phyloP scores from a whole-genome alignment of 2,113 vertebrate species.

The Oreochromis spilurus region DNA sequence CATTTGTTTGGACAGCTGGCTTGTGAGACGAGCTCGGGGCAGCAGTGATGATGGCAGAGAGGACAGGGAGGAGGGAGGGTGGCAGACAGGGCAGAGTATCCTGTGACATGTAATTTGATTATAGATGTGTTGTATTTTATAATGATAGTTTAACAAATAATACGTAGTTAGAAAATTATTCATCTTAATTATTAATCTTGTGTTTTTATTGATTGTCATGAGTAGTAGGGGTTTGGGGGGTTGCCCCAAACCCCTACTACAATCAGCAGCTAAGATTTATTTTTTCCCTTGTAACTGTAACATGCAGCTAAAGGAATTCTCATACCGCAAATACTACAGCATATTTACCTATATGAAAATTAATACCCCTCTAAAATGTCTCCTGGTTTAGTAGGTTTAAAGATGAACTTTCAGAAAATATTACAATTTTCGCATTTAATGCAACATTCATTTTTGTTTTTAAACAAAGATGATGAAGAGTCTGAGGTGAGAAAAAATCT shows the following conservation, averaged over 20 bases:
- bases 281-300: neutral
- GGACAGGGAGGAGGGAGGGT: neutral
- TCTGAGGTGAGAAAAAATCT: neutral
- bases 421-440: neutral
- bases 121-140: neutral
- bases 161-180: neutral
- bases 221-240: neutral
- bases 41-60: neutral
- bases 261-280: neutral
- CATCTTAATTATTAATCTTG: neutral
- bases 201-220: neutral
- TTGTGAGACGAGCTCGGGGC: constrained; percentile 39
- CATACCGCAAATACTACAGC: neutral
- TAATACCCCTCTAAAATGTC: neutral
- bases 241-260: neutral
- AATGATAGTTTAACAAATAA: neutral
- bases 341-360: neutral
- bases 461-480: neutral
- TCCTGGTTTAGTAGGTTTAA: accelerated
- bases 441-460: neutral
- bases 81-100: neutral
- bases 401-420: neutral
- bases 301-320: neutral
- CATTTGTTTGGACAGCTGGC: constrained; percentile 68
- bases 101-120: neutral